Conservation (phyloP, 2,888 invertebrate species). For the Drosophila aldrichi region DNA sequence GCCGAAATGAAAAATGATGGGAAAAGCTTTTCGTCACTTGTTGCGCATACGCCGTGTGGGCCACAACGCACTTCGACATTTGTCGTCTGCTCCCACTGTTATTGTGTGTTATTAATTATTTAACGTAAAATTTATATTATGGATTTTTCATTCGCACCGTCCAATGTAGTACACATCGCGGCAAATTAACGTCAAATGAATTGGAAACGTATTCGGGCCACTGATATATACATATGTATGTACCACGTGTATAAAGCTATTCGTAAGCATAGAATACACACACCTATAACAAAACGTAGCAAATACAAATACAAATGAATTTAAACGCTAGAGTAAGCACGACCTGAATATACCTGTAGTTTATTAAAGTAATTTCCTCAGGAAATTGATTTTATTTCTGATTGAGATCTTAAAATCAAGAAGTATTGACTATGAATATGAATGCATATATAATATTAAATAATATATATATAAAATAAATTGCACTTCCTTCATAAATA, state of each 20-base stretch:
- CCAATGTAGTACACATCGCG: conserved; percentile 42
- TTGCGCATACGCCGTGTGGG: conserved; percentile 76
- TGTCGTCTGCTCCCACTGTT: conserved; percentile 3
- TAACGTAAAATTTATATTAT: conserved; percentile 59
- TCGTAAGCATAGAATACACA: conserved; percentile 24
- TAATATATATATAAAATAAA: background rate
- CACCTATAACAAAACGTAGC: conserved; percentile 28
- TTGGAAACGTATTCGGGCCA: conserved; percentile 44
- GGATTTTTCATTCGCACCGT: conserved; percentile 48
- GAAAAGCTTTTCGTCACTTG: conserved; percentile 72
- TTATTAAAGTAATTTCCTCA: background rate
- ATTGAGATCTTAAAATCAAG: background rate
- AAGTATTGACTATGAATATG: background rate
- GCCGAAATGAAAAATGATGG: conserved; percentile 47
- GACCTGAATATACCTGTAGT: background rate
- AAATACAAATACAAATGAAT: conserved; percentile 21
- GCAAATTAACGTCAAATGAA: conserved; percentile 70
- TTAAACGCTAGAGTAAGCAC: background rate
- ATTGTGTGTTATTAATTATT: conserved; percentile 55
- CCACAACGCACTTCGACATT: conserved; percentile 11
- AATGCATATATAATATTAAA: background rate
- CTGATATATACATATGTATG: conserved; percentile 8
- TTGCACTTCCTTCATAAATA: background rate
- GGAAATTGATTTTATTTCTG: too few relatives aligned
- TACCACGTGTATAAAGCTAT: conserved; percentile 22